A percentile compares a stretch with the other conserved stretches of the same genome.
phyloP scores from a whole-genome alignment of 1,140 invertebrate species.

The Galleria mellonella region DNA sequence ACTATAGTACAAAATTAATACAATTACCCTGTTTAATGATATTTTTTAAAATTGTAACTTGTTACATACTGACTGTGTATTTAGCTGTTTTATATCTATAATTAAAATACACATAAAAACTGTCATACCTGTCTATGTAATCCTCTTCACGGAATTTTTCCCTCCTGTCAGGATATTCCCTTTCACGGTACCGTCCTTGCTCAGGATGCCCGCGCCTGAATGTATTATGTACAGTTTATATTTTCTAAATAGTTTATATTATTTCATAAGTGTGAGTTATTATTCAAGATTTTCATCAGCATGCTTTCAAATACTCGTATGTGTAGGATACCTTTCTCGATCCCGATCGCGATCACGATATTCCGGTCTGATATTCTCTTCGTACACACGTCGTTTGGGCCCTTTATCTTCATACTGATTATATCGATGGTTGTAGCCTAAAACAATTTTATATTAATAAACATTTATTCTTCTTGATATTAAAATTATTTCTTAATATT shows the following conservation, averaged over 20 bases:
- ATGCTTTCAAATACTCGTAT: no score
- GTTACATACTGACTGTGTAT: no score
- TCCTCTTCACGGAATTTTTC: conserved; percentile 49
- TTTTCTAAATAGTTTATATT: conserved; percentile 5
- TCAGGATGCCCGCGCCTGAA: conserved; percentile 38
- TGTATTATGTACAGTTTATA: conserved; percentile 1
- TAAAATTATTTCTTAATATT: neutral
- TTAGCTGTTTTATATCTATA: neutral
- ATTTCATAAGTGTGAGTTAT: no score
- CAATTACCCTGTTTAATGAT: no score
- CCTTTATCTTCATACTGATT: conserved; percentile 49
- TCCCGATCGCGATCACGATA: conserved; percentile 34
- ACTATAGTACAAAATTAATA: no score
- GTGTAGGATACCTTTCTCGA: conserved; percentile 50
- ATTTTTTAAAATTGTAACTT: no score
- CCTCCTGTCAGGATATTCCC: conserved; percentile 44
- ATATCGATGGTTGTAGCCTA: conserved; percentile 39
- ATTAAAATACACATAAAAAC: conserved; percentile 4
- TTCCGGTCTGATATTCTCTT: conserved; percentile 30
- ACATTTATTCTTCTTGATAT: conserved; percentile 1
- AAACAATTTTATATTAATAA: conserved; percentile 10
- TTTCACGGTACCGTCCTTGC: conserved; percentile 38
- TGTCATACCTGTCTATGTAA: conserved; percentile 40
- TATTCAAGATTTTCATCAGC: no score
- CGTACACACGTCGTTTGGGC: conserved; percentile 36